Base-by-base conservation (phyloP, 2,797 vertebrate genomes). In the Smutsia gigantea region DNA sequence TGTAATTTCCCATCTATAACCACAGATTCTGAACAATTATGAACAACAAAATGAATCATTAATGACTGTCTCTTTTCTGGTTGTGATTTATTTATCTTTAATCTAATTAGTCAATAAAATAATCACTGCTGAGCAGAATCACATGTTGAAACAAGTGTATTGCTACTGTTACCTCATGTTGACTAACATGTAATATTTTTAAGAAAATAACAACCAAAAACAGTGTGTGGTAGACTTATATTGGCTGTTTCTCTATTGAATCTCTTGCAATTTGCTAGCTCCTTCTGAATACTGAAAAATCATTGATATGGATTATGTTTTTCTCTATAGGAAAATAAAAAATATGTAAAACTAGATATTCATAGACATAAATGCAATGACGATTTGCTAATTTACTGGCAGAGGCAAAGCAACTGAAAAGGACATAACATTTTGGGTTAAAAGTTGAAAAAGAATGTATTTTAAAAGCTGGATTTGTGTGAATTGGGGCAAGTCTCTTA, bases 51-150 rank as follows among this genome's bases (percentile, higher is more conserved):
- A 31, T 23, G 57, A 69, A 87, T 94, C 42, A 57, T 18, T 39
- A 31, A 17, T 59, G 18, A 84, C 59, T 61, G 49, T 66, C 29
- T 94, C 51, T 37, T 49, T 75, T 57, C 66, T 51, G 51, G 66
- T 69, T 95, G 68, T 95, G 88, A 88, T 96, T 97, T 90, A 87
- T 91, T 91, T 93, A 77, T 87, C 51, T 75, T 75, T 79, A 72
- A 79, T 57, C 69, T 63, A 92, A 82, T 87, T 93, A 55, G 31
- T 93, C 89, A 86, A 93, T 97, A 97, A 97, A 96, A 82, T 72
- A 90, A 72, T 95, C n/a, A 74, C 49, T 90, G 69, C 92, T 93
- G n/a, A 83, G 23, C 15, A 88, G 63, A 85, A 78, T 61, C 84
- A 77, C 53, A n/a, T 59, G 21, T 69, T 79, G 51, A 94, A 88